A percentile compares a stretch with the other conserved stretches of the same genome.
Evolutionary conservation across 2,113 vertebrate genomes (phyloP).

Genomic region (Manacus vitellinus): DNA sequence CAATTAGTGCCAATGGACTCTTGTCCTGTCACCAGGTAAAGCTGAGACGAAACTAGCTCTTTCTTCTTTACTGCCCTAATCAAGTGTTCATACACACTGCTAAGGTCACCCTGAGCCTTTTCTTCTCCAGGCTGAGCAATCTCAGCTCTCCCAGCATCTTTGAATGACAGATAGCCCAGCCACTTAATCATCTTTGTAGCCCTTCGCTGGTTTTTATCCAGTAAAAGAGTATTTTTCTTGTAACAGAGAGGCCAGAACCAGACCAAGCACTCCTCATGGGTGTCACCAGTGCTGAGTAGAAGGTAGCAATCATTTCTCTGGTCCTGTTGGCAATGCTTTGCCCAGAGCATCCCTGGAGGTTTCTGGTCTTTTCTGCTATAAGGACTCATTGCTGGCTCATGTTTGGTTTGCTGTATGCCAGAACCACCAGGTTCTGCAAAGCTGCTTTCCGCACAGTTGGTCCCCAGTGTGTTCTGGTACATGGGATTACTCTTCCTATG

Average conservation of each 20-base stretch:
- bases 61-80: not conserved
- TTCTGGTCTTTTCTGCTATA: not conserved
- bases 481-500: too few relatives aligned
- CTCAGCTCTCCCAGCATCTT: not conserved
- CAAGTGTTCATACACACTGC: not conserved
- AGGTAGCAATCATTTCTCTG: not conserved
- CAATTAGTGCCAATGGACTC: fast-evolving
- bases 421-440: not conserved
- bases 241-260: not conserved
- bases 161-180: not conserved
- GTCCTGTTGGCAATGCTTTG: not conserved
- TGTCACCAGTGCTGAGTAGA: not conserved
- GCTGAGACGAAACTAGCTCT: not conserved
- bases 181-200: not conserved
- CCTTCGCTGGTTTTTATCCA: not conserved
- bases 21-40: not conserved
- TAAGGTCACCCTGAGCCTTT: not conserved
- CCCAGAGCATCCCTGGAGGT: not conserved
- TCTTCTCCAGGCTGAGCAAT: not conserved
- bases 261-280: not conserved
- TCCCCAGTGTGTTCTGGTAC: not conserved
- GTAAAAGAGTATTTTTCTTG: not conserved
- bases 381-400: not conserved
- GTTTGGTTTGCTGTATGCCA: not conserved
- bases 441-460: not conserved